These are phyloP conservation scores for Brachionus rotundiformis DNA, from an alignment of 1,140 invertebrate genomes.

Conservation along the genomic window DNA sequence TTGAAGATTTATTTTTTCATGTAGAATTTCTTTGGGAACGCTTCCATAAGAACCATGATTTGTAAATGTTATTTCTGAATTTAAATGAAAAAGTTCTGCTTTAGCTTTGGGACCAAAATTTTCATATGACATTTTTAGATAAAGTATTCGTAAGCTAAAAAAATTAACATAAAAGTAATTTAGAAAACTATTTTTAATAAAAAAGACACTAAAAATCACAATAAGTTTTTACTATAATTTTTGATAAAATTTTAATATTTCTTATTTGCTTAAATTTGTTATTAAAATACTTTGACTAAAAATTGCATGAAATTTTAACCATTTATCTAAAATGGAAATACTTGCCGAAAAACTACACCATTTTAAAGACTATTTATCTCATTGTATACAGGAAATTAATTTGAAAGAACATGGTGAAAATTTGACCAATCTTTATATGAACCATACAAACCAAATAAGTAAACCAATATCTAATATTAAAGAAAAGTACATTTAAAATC, in stretches of 20 bases:
- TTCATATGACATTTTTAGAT: neutral
- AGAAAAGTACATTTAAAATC: neutral
- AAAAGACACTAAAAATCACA: neutral
- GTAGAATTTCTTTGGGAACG: neutral
- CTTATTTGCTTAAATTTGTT: neutral
- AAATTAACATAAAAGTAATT: conserved; percentile 13
- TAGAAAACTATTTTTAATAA: neutral
- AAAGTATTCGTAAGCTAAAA: neutral
- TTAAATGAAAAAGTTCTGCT: neutral
- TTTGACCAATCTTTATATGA: neutral
- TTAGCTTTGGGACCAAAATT: neutral
- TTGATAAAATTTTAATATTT: neutral
- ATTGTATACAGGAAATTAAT: neutral
- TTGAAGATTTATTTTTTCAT: neutral
- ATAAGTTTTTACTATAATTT: neutral
- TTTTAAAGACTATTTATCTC: neutral
- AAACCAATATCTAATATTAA: neutral
- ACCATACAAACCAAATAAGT: conserved; percentile 10
- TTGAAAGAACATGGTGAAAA: neutral
- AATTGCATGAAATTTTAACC: neutral
- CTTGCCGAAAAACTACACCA: neutral
- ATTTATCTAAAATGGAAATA: neutral
- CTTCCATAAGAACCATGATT: conserved; percentile 42
- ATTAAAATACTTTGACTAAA: neutral
- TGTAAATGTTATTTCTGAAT: neutral